These are phyloP conservation scores for Eugnorisma glareosa DNA, from an alignment of 2,888 invertebrate genomes.

Conservation along the genomic window DNA sequence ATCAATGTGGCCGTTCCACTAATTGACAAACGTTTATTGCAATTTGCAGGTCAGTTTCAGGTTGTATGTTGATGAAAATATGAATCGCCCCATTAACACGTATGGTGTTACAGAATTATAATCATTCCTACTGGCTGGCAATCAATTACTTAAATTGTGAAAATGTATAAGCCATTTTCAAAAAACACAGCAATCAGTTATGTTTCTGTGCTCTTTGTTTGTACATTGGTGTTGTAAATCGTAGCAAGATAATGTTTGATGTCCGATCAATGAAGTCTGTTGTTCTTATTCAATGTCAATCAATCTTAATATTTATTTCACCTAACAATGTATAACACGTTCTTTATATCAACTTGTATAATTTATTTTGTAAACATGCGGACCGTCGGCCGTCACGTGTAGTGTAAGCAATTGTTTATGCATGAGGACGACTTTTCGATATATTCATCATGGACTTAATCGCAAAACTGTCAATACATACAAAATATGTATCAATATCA, in stretches of 20 bases:
- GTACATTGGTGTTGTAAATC: background rate
- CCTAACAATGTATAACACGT: background rate
- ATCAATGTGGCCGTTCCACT: background rate
- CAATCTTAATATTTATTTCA: conserved; percentile 23
- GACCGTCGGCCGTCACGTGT: conserved; percentile 25
- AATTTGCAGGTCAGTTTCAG: no score
- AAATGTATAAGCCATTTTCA: background rate
- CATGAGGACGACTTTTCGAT: conserved; percentile 7
- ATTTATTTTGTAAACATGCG: conserved; percentile 48
- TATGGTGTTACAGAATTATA: no score
- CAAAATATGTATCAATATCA: background rate
- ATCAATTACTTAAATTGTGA: background rate
- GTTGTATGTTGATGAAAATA: no score
- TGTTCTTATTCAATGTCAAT: conserved; percentile 27
- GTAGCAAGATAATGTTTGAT: background rate
- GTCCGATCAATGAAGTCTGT: conserved; percentile 12
- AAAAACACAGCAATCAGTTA: background rate
- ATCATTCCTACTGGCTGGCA: background rate
- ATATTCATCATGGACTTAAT: conserved; percentile 15
- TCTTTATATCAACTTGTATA: conserved; percentile 19
- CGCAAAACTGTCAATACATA: conserved; percentile 5
- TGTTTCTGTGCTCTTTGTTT: background rate
- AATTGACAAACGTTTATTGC: no score
- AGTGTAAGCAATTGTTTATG: conserved; percentile 39
- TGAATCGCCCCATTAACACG: no score